phyloP scores from a whole-genome alignment of 2,113 vertebrate species.

The Rhegmatorhina hoffmannsi region DNA sequence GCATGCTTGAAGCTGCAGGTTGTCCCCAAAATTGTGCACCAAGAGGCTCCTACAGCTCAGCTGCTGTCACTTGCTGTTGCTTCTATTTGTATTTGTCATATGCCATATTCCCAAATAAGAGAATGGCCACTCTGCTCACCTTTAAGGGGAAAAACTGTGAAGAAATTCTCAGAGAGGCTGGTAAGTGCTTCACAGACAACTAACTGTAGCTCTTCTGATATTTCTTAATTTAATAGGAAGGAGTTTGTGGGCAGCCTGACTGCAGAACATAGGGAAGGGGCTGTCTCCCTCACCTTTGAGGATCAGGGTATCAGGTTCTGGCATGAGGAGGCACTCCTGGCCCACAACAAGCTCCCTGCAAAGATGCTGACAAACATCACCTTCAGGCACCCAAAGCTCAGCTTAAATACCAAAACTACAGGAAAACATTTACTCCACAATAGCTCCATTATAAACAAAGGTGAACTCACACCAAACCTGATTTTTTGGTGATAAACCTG shows the following conservation, averaged over 20 bases:
- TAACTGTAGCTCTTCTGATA: background rate
- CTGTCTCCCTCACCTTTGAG: background rate
- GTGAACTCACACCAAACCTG: background rate
- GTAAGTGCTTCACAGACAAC: background rate
- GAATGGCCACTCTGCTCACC: background rate
- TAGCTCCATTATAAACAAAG: background rate
- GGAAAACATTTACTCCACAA: background rate
- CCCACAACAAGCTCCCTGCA: background rate
- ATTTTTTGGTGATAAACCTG: background rate
- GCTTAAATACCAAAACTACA: background rate
- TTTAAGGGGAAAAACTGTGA: background rate
- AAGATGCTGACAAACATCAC: background rate
- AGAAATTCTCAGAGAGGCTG: background rate
- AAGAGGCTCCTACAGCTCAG: background rate
- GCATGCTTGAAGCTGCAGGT: background rate
- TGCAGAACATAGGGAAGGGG: background rate
- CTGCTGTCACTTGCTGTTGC: background rate
- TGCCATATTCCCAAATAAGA: background rate
- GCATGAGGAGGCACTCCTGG: background rate
- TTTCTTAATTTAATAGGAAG: background rate
- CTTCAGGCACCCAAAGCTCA: background rate
- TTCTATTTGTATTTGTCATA: background rate
- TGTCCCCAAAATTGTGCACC: background rate
- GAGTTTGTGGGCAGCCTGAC: background rate
- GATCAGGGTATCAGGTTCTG: background rate